Conservation (phyloP, 53 echinoderm and acorn worm species). For the Temnopleurus reevesii region DNA sequence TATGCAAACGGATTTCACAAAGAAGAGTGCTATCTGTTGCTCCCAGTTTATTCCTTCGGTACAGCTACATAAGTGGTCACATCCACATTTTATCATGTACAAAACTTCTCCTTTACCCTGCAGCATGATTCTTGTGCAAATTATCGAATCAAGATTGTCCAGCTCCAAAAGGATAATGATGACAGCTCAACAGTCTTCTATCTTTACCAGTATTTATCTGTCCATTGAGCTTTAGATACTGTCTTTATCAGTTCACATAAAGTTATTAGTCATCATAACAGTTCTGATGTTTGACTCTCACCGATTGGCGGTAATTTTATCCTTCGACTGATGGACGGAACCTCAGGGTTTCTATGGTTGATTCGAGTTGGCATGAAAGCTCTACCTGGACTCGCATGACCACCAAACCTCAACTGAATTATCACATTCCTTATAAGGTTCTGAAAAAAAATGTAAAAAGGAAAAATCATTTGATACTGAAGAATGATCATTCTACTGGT, state of each 20-base stretch:
- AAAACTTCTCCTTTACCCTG: too few species aligned
- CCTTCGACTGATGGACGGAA: background rate
- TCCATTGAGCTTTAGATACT: background rate
- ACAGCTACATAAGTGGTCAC: too few species aligned
- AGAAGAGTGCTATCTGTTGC: too few species aligned
- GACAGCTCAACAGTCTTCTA: background rate
- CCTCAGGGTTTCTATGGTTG: background rate
- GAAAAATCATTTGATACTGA: background rate
- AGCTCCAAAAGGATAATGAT: too few species aligned
- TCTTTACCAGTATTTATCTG: background rate
- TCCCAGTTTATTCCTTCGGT: too few species aligned
- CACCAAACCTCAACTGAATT: slow-evolving; percentile 32
- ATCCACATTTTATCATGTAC: too few species aligned
- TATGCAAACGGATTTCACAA: too few species aligned
- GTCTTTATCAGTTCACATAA: background rate
- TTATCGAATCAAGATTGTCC: too few species aligned
- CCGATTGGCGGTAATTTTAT: slow-evolving; percentile 31
- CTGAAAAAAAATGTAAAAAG: background rate
- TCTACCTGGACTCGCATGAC: background rate
- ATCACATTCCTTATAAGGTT: slow-evolving; percentile 32
- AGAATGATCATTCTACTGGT: too few species aligned
- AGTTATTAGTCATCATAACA: background rate
- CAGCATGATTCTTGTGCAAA: too few species aligned
- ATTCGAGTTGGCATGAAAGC: background rate
- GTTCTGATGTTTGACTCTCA: background rate